Base-by-base conservation (phyloP, 2,113 vertebrate species). In the Chauna torquata region DNA sequence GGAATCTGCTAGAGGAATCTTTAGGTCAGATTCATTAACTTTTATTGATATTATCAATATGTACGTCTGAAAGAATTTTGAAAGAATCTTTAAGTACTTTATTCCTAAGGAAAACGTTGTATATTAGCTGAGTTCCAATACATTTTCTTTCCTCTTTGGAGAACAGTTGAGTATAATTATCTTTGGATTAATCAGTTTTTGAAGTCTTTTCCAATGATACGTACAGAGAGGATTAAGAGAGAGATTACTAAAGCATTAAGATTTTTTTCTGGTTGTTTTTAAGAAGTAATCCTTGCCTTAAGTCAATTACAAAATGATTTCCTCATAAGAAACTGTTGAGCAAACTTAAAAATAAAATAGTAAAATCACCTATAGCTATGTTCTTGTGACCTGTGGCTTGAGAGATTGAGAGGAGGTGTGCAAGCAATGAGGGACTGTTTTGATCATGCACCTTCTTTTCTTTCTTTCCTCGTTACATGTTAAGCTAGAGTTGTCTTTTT, bases 121-220 rank as follows among this genome's bases (percentile, higher is more conserved):
- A 5, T 55, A 13, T 93, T 90, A 88, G 32, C 44, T 71, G 57
- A 58, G 47, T 93, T 94, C 42, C 75, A 62, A 15, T 69, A 38
- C 8, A 23, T 74, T 91, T 66, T 90, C 85, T 58, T 82, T 90
- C 23, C 19, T 78, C 50, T 71, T 1, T 70, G 72, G 76, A 68
- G 50, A 86, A 79, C 34, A 83, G 47, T 38, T 86, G 72, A 86
- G 23, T 75, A 25, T 86, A 90, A 95, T 95, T 94, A 71, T 95
- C 44, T 93, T 71, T 68, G 80, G 57, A 96, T 96, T 92, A 88
- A 96, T 83, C 72, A 64, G 47, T 69, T 95, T 93, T 86, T 93
- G 23, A 92, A 84, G 64, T 92, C 59, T 90, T 82, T 96, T 88
- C 61, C 65, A 86, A 17, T 88, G 61, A 61, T 88, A 89, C 25